These are phyloP conservation scores for Nomada ruficornis DNA, from an alignment of 2,888 invertebrate genomes.

Conservation along the genomic window DNA sequence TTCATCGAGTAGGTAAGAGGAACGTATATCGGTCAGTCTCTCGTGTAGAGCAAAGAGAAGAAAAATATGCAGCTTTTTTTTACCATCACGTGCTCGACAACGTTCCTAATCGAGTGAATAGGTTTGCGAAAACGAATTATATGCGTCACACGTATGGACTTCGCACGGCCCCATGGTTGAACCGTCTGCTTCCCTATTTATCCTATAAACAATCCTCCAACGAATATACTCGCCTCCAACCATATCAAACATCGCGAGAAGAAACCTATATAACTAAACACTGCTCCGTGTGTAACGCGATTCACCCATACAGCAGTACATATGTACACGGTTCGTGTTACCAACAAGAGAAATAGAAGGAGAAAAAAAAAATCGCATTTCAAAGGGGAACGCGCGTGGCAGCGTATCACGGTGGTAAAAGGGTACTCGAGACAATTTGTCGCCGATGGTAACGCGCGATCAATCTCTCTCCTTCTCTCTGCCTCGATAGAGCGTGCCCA, in stretches of 20 bases:
- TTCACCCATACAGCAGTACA: neutral
- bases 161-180: neutral
- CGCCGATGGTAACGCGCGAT: neutral
- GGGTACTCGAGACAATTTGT: neutral
- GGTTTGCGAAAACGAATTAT: no score
- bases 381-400: neutral
- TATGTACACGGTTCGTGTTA: no score
- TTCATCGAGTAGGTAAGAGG: conserved; percentile 8
- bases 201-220: conserved; percentile 22
- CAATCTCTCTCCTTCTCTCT: neutral
- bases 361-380: neutral
- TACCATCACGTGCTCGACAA: no score
- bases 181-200: conserved; percentile 6
- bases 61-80: no score
- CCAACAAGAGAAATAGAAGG: no score
- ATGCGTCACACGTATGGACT: no score
- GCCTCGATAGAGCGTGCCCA: no score
- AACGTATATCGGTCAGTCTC: neutral
- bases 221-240: neutral
- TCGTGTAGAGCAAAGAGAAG: neutral
- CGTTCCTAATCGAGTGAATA: no score
- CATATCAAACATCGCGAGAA: neutral
- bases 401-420: no score
- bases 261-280: neutral
- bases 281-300: neutral